Evolutionary conservation across 2,888 invertebrate species (phyloP).

Genomic region (Plebejus melissa): DNA sequence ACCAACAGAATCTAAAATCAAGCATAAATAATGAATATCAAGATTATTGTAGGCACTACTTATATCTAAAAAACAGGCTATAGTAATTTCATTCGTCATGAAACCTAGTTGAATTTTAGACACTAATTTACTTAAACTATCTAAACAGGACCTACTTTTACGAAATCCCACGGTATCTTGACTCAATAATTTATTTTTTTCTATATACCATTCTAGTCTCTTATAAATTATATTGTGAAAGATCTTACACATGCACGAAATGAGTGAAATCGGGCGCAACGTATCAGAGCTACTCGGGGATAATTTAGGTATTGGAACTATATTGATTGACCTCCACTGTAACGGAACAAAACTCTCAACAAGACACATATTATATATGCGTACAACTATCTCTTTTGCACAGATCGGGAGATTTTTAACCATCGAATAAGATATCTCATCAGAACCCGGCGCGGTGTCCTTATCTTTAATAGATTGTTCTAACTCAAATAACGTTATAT

Average conservation of each 20-base stretch:
- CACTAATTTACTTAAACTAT: conserved; percentile 29
- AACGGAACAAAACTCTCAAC: background rate
- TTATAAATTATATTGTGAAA: conserved; percentile 31
- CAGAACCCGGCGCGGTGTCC: conserved; percentile 30
- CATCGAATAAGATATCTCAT: conserved; percentile 31
- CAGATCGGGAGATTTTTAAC: conserved; percentile 30
- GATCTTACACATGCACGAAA: conserved; percentile 30
- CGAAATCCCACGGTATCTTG: conserved; percentile 29
- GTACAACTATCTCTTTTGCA: conserved; percentile 21
- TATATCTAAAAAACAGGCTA: conserved; percentile 31
- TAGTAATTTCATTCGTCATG: conserved; percentile 28
- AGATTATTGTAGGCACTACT: conserved; percentile 33
- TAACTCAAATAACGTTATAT: conserved; percentile 28
- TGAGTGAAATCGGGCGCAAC: conserved; percentile 11
- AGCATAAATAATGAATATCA: conserved; percentile 24
- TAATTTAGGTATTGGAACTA: conserved; percentile 22
- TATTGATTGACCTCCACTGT: conserved; percentile 16
- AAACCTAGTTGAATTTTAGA: conserved; percentile 32
- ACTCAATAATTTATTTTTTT: conserved; percentile 30
- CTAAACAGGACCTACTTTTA: conserved; percentile 27
- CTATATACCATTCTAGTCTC: conserved; percentile 33
- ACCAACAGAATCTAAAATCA: conserved; percentile 31
- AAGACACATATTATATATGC: background rate
- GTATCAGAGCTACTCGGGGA: background rate
- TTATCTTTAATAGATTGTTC: conserved; percentile 20